Evolutionary conservation across 2,113 vertebrate species (phyloP), one percentile per base, ranked within the genome.

Genomic region (Toxotes chatareus): DNA sequence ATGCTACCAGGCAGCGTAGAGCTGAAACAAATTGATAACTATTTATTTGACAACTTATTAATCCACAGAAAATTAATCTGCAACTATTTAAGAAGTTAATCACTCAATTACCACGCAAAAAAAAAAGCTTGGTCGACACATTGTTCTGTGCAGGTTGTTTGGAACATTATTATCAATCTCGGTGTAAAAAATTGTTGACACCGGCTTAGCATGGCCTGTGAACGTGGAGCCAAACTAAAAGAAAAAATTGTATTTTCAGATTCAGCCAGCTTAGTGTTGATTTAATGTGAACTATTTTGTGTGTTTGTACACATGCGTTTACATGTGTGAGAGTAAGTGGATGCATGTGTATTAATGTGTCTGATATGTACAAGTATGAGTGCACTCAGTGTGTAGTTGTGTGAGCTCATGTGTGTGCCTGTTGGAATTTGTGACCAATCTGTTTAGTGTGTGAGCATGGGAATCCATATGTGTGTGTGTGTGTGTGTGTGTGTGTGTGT

Each of bases 361-460:
- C 6, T 34, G 38, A 40, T 27, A 40, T 12, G 2, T 47, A 21
- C 65, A 19, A 46, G 27, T 23, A 23, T 47, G 61, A 59, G 55
- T 46, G 12, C 36, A 31, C 23, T 14, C 1, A 13, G 47, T 79
- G 64, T 63, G 82, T 46, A 44, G 65, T 19, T 69, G 36, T 66
- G 40, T 38, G 34, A 68, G 55, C 27, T 46, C 12, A 2, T 71
- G 49, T 57, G 32, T 63, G 73, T 87, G 86, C 79, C 81, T 86
- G 83, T 13, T 71, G 78, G 78, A 82, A 71, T 72, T 11, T 79
- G 65, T 19, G 53, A 86, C 72, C 9, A 7, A n/a, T 76, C 27
- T 81, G 44, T 72, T 23, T 66, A 32, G 47, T 64, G 66, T 65
- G 56, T 65, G 85, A 86, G 65, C 42, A 61, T 85, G 86, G 80